These are phyloP conservation scores for Lycorma delicatula DNA, from an alignment of 1,140 invertebrate genomes.

Conservation along the genomic window DNA sequence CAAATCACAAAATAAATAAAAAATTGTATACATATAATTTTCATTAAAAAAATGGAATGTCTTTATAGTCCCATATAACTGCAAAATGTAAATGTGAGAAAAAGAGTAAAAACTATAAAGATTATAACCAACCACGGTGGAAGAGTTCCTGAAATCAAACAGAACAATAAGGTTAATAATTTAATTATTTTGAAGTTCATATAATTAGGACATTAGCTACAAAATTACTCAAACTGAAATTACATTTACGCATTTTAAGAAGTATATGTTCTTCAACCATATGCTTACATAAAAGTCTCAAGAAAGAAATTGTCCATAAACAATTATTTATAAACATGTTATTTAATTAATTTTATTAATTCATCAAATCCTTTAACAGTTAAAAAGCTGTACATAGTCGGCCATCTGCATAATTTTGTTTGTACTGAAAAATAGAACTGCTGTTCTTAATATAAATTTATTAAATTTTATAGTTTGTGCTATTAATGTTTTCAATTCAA, in stretches of 20 bases:
- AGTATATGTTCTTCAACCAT: neutral
- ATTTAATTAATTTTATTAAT: too few relatives aligned
- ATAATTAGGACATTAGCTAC: neutral
- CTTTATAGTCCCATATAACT: constrained; percentile 70
- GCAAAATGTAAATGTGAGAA: constrained; percentile 65
- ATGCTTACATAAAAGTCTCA: neutral
- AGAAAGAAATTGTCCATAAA: neutral
- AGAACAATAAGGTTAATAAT: constrained; percentile 23
- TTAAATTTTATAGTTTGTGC: too few relatives aligned
- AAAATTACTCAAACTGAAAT: neutral
- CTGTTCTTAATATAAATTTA: too few relatives aligned
- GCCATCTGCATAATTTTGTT: too few relatives aligned
- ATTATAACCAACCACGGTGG: constrained; percentile 67
- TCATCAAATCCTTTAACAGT: too few relatives aligned
- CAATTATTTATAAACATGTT: neutral
- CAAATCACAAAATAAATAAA: too few relatives aligned
- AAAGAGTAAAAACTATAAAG: constrained; percentile 60
- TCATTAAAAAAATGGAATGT: too few relatives aligned
- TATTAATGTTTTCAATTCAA: too few relatives aligned
- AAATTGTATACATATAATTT: too few relatives aligned
- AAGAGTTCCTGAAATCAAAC: constrained; percentile 55
- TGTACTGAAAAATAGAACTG: too few relatives aligned
- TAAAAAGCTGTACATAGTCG: too few relatives aligned
- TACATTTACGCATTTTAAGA: neutral
- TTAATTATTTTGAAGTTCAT: constrained; percentile 9